Percentiles rank a stretch among this genome's conserved stretches.
Evolutionary conservation across 1,140 invertebrate species (phyloP).

Genomic region (Conus ventricosus): DNA sequence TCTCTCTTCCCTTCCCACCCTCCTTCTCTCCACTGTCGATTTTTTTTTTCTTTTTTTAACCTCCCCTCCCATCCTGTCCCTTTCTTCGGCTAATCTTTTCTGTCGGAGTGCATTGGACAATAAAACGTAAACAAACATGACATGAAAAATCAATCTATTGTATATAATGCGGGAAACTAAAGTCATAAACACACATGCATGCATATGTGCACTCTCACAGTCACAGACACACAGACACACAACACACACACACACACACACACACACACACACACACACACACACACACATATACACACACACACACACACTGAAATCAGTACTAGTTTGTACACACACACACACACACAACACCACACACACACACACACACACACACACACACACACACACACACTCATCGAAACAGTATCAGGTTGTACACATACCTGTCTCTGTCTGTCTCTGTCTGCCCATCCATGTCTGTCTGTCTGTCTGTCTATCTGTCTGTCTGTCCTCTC

Average conservation of each 20-base stretch:
- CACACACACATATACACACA: not conserved
- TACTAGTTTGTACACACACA: not conserved
- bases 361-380: not conserved
- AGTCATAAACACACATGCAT: not conserved
- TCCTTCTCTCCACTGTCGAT: no score
- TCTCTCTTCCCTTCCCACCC: no score
- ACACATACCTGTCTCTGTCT: not conserved
- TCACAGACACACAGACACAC: not conserved
- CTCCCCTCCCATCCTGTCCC: no score
- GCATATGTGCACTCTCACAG: not conserved
- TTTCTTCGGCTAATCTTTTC: no score
- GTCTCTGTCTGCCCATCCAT: not conserved
- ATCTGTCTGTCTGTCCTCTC: not conserved
- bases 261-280: not conserved
- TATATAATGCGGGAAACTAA: no score
- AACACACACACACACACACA: not conserved
- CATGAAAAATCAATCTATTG: no score
- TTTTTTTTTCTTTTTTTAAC: no score
- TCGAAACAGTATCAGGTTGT: not conserved
- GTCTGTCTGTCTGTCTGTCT: not conserved
- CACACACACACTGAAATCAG: not conserved
- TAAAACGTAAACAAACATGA: no score
- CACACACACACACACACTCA: slow-evolving; percentile 1
- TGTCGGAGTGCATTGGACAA: no score
- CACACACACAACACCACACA: not conserved